Evolutionary conservation across 2,797 vertebrate genomes (phyloP).

Genomic region (Salmo trutta): DNA sequence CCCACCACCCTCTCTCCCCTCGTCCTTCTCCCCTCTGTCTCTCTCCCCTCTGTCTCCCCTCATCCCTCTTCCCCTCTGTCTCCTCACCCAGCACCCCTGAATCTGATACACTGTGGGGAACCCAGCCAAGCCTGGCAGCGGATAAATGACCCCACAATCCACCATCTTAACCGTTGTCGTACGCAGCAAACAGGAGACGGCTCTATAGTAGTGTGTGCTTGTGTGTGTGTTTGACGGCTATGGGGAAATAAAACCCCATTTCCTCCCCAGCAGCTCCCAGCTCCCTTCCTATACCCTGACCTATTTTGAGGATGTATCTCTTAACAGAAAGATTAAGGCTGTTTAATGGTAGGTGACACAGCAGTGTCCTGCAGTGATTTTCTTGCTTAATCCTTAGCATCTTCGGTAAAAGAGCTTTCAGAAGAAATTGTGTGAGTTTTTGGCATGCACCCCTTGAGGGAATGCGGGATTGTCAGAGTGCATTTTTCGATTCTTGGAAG

Average conservation of each 20-base stretch:
- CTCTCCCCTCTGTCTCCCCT: not conserved
- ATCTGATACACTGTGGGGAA: not conserved
- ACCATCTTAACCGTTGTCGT: constrained; percentile 21
- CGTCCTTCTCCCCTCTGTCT: not conserved
- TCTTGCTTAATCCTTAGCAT: constrained; percentile 83
- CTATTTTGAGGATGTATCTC: constrained; percentile 85
- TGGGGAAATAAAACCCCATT: constrained; percentile 4
- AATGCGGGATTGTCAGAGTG: constrained; percentile 83
- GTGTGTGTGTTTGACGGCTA: not conserved
- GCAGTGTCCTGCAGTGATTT: constrained; percentile 82
- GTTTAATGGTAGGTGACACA: constrained; percentile 88
- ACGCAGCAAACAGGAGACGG: constrained; percentile 11
- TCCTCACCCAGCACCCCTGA: not conserved
- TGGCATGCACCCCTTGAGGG: constrained; percentile 79
- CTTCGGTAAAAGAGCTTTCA: constrained; percentile 84
- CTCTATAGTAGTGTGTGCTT: not conserved
- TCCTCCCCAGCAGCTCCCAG: constrained; percentile 14
- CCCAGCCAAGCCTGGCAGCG: constrained; percentile 41
- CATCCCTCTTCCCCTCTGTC: not conserved
- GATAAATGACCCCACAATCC: constrained; percentile 36
- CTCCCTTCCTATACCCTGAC: constrained; percentile 67
- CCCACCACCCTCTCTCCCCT: constrained; percentile 26
- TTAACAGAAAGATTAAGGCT: constrained; percentile 85
- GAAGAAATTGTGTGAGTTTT: constrained; percentile 79
- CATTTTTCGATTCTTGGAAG: constrained; percentile 77